Evolutionary conservation across 2,797 vertebrate species (phyloP).

Genomic region (Sebastes cheni): DNA sequence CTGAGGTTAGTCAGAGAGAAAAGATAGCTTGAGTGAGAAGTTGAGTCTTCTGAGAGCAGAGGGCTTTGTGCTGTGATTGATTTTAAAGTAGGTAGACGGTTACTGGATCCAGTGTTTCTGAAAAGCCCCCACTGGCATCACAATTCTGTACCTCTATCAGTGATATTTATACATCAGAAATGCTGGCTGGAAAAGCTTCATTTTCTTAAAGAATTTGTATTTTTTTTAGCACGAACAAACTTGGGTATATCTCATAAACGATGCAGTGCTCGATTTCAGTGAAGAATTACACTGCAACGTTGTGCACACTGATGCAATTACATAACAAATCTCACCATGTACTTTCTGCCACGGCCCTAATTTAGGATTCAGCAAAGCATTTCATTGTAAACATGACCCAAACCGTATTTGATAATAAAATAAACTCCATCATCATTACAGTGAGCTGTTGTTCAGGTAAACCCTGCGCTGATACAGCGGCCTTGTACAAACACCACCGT

Average conservation of each 20-base stretch:
- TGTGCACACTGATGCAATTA: background rate
- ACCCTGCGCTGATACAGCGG: slow-evolving; percentile 21
- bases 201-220: slow-evolving; percentile 1
- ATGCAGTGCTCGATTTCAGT: background rate
- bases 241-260: background rate
- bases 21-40: slow-evolving; percentile 13
- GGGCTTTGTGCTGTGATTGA: slow-evolving; percentile 61
- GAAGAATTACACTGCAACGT: background rate
- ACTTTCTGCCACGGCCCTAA: background rate
- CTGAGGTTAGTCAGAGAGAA: slow-evolving; percentile 38
- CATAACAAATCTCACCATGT: background rate
- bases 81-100: slow-evolving; percentile 66
- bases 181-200: background rate
- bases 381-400: slow-evolving; percentile 6
- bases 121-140: slow-evolving; percentile 35
- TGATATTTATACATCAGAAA: slow-evolving; percentile 43
- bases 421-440: slow-evolving; percentile 29
- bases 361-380: background rate
- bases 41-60: slow-evolving; percentile 45
- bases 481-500: slow-evolving; percentile 21
- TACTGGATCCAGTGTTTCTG: slow-evolving; percentile 41
- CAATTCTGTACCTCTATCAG: slow-evolving; percentile 9
- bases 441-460: slow-evolving; percentile 41
- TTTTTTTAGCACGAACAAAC: background rate
- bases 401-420: background rate